Conservation (phyloP, 2,888 invertebrate species). For the Aporophyla lueneburgensis region DNA sequence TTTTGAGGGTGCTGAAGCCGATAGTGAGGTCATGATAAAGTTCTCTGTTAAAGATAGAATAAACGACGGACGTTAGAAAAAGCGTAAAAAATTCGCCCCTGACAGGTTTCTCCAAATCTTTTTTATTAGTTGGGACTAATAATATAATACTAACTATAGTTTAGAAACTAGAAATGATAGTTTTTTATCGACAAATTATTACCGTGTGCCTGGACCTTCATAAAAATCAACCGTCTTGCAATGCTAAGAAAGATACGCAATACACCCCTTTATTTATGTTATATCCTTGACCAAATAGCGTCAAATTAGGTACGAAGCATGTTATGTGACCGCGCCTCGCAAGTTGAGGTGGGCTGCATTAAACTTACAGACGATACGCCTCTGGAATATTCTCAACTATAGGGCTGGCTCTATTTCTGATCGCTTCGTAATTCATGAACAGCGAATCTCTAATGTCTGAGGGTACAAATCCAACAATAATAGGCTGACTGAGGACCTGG, state of each 20-base stretch:
- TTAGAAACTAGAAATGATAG: no score
- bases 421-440: neutral
- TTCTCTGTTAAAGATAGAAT: no score
- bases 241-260: neutral
- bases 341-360: constrained; percentile 63
- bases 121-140: no score
- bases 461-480: neutral
- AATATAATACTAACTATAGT: no score
- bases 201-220: no score
- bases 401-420: constrained; percentile 60
- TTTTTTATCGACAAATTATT: no score
- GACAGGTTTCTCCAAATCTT: no score
- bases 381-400: constrained; percentile 49
- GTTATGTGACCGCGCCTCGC: constrained; percentile 14
- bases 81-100: no score
- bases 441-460: neutral
- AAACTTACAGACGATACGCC: constrained; percentile 62
- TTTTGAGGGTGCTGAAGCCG: no score
- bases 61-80: no score
- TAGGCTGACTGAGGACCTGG: neutral
- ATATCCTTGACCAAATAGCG: constrained; percentile 33
- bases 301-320: constrained; percentile 37
- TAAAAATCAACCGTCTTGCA: neutral
- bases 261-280: constrained; percentile 9
- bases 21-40: no score